A percentile compares a stretch with the other conserved stretches of the same genome.
These are phyloP conservation scores for Cotesia congregata DNA, from an alignment of 2,888 invertebrate species.

Conservation along the genomic window DNA sequence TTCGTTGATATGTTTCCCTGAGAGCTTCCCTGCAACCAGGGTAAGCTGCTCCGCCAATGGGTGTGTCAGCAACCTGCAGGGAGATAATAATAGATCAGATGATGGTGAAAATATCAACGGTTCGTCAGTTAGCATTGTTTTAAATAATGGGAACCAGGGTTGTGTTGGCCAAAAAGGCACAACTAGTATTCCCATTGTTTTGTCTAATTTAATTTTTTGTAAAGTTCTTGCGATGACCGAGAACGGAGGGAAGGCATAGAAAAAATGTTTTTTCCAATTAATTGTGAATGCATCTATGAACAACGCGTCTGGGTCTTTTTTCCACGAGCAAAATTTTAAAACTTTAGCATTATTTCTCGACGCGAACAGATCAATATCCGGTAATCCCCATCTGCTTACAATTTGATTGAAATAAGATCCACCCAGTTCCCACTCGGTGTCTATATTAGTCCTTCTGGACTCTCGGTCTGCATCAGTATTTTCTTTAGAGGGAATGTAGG, in stretches of 20 bases:
- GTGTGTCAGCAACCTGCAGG: conserved; percentile 17
- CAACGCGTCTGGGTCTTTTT: conserved; percentile 45
- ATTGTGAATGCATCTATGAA: conserved; percentile 52
- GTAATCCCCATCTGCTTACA: conserved; percentile 20
- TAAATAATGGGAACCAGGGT: conserved; percentile 42
- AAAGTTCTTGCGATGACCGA: conserved; percentile 37
- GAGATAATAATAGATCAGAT: conserved; percentile 29
- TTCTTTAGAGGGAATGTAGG: conserved; percentile 3
- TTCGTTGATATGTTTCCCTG: conserved; percentile 26
- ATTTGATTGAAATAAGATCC: background rate
- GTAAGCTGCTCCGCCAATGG: conserved; percentile 12
- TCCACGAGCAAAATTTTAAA: conserved; percentile 51
- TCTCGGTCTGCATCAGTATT: conserved; percentile 4
- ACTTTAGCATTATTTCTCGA: conserved; percentile 51
- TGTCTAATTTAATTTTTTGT: conserved; percentile 36
- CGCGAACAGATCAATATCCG: conserved; percentile 54
- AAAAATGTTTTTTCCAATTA: conserved; percentile 33
- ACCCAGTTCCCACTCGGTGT: background rate
- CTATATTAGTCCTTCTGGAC: background rate
- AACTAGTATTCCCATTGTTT: conserved; percentile 36
- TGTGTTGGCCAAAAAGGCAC: conserved; percentile 44
- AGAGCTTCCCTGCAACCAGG: conserved; percentile 30
- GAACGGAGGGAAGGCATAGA: conserved; percentile 42
- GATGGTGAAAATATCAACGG: conserved; percentile 16
- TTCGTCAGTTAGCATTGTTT: background rate